These are phyloP conservation scores for Agriopis marginaria DNA, from an alignment of 2,888 invertebrate species.

Conservation along the genomic window DNA sequence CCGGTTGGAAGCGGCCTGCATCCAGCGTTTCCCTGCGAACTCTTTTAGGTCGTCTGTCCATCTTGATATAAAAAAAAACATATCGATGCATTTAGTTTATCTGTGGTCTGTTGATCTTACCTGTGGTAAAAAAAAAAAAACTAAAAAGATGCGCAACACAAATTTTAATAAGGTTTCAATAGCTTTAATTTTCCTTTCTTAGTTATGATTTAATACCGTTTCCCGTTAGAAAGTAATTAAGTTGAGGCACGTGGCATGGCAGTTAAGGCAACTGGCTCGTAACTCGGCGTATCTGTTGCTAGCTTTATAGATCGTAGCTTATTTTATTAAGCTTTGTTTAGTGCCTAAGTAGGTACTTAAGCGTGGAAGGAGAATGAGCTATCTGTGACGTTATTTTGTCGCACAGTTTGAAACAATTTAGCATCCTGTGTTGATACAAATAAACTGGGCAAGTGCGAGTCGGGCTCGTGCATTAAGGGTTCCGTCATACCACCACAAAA, in stretches of 20 bases:
- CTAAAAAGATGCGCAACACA: background rate
- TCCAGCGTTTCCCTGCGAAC: too few relatives aligned
- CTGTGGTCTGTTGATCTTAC: too few relatives aligned
- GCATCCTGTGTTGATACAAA: too few relatives aligned
- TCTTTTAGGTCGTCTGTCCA: too few relatives aligned
- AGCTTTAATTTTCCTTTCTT: constrained; percentile 2
- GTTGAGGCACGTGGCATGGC: constrained; percentile 31
- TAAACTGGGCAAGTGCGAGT: too few relatives aligned
- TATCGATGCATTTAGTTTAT: background rate
- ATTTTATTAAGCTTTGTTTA: constrained; percentile 14
- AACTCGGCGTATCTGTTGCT: constrained; percentile 24
- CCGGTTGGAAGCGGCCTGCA: too few relatives aligned
- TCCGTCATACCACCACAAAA: too few relatives aligned
- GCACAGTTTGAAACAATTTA: too few relatives aligned
- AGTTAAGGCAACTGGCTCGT: constrained; percentile 35
- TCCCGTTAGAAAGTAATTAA: constrained; percentile 33
- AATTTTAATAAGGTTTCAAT: constrained; percentile 4
- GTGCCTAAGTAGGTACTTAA: background rate
- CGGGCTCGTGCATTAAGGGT: too few relatives aligned
- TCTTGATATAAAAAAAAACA: background rate
- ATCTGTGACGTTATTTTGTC: background rate
- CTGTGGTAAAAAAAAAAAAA: background rate
- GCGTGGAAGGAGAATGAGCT: background rate
- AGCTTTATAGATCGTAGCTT: constrained; percentile 27
- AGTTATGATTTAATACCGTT: constrained; percentile 17